A percentile compares a stretch with the other conserved stretches of the same genome.
Conservation (phyloP, 1,140 invertebrate genomes). For the Camponotus floridanus region DNA sequence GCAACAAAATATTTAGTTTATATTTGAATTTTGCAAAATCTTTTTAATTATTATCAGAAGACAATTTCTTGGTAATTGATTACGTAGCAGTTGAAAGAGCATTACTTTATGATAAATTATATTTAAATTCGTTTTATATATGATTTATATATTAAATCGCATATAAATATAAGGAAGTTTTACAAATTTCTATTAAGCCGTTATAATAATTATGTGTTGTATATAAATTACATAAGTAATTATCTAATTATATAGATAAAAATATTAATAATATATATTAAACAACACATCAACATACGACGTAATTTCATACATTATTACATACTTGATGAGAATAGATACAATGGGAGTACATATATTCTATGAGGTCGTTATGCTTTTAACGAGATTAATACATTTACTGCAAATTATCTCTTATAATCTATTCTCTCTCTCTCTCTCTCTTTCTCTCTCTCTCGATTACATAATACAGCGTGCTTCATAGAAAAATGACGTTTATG, state of each 20-base stretch:
- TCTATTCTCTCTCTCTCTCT: not conserved
- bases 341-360: not conserved
- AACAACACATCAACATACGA: not conserved
- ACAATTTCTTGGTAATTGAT: not conserved
- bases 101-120: not conserved
- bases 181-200: not conserved
- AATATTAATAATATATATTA: not conserved
- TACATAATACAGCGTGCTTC: not conserved
- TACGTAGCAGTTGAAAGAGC: not conserved
- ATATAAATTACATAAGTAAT: not conserved
- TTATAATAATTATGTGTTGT: slow-evolving; percentile 10
- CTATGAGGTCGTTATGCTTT: not conserved
- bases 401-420: slow-evolving; percentile 16
- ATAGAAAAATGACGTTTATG: not conserved
- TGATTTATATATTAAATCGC: no score
- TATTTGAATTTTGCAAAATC: not conserved
- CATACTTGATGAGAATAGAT: not conserved
- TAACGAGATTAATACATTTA: slow-evolving; percentile 18
- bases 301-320: not conserved
- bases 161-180: not conserved
- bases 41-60: not conserved
- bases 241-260: not conserved
- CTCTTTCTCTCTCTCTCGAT: not conserved
- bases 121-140: not conserved
- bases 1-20: not conserved